phyloP scores from a whole-genome alignment of 1,140 invertebrate genomes.

The Atta colombica region DNA sequence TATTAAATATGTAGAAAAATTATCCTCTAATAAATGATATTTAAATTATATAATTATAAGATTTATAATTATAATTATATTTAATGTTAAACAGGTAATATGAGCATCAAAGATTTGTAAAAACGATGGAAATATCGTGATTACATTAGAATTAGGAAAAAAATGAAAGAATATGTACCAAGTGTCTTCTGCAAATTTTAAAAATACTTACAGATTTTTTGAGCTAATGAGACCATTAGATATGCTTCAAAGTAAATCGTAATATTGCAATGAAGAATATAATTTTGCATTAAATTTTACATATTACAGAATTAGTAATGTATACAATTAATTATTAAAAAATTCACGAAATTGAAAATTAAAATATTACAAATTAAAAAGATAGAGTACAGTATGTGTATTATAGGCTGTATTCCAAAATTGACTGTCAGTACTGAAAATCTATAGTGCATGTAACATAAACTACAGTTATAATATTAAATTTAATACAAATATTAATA shows the following conservation, averaged over 20 bases:
- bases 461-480: too few species aligned
- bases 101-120: neutral
- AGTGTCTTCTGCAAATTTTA: conserved; percentile 6
- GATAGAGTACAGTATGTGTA: too few species aligned
- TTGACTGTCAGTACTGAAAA: too few species aligned
- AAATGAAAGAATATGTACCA: conserved; percentile 6
- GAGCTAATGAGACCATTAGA: conserved; percentile 1
- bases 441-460: too few species aligned
- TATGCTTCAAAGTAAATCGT: neutral
- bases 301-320: too few species aligned
- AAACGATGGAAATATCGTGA: conserved; percentile 17
- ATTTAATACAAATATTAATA: too few species aligned
- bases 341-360: too few species aligned
- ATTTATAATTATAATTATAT: neutral
- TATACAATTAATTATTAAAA: neutral
- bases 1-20: neutral
- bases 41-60: neutral
- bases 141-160: conserved; percentile 18
- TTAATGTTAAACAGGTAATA: conserved; percentile 6
- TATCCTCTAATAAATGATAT: neutral
- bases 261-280: neutral
- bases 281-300: too few species aligned
- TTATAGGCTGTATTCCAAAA: too few species aligned
- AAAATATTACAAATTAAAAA: too few species aligned
- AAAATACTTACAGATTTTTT: neutral